Evolutionary conservation across 2,113 vertebrate species (phyloP).

Genomic region (Turdus rufiventris): DNA sequence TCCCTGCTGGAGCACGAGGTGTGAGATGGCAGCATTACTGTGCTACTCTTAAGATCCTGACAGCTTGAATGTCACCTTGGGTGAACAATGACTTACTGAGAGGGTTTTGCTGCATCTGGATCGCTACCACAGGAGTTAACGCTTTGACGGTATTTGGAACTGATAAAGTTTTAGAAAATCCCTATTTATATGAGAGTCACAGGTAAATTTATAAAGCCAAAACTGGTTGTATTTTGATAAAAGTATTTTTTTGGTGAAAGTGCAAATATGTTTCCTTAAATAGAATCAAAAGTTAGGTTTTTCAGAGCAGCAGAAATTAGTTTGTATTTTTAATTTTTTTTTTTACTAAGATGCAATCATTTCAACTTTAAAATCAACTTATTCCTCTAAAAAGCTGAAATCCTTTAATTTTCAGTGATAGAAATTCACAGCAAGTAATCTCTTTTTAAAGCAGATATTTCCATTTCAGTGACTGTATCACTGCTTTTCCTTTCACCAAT

Average conservation of each 20-base stretch:
- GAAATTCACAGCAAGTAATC: background rate
- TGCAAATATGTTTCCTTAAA: background rate
- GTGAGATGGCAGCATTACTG: background rate
- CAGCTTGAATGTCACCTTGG: constrained; percentile 54
- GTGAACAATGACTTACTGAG: background rate
- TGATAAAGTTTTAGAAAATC: background rate
- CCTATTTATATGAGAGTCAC: background rate
- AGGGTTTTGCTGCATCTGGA: background rate
- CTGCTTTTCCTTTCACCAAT: background rate
- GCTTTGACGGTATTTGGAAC: background rate
- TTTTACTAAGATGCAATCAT: background rate
- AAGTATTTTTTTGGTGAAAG: background rate
- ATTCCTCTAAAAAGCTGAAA: background rate
- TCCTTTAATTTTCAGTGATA: background rate
- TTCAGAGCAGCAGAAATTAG: background rate
- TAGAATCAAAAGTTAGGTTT: background rate
- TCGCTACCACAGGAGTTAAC: background rate
- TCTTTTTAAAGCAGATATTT: background rate
- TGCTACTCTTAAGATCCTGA: background rate
- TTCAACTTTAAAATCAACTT: background rate
- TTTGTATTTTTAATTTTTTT: background rate
- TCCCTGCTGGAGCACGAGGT: background rate
- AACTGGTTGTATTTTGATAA: background rate
- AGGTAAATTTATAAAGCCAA: background rate
- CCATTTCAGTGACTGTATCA: background rate